Evolutionary conservation across 1,140 invertebrate genomes (phyloP), one percentile per base, ranked within the genome.

Genomic region (Drosophila suzukii): DNA sequence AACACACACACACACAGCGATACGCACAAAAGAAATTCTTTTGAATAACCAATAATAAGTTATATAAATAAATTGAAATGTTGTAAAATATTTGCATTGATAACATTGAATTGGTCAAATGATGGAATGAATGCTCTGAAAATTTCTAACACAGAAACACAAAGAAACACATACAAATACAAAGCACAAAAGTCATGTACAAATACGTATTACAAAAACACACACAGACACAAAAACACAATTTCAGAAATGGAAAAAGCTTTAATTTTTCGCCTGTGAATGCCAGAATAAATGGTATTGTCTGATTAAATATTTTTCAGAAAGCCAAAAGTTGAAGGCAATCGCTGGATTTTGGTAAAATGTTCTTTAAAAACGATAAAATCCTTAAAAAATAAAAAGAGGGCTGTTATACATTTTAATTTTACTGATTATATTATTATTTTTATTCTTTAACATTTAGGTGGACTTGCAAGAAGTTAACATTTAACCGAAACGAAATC

Each of bases 101-200:
- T 77, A 74, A 43, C 51, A 79, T 59, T 81, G 51, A 76, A 84
- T 85, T 84, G 77, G 77, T 81, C 56, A 39, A 53, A 63, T 75
- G 58, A 68, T 71, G 50, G 39, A 65, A 75, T 61, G 63, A 72
- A 75, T 76, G 62, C 60, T 56, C 34, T 55, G 24, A 75, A 43
- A 59, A 81, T 20, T 62, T 61, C 39, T 11, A 54, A 74, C 44
- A 76, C 60, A 55, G 39, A 54, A 34, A 58, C 27, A 49, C 49
- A 50, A 20, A 46, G 17, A 78, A 20, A 78, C 20, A 61, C 53
- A 51, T 43, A 61, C 24, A 60, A 39, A 66, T 24, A 55, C 50
- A 27, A 32, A 27, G 58, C 44, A 73, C 15, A 53, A 32, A 50
- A 61, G 13, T 4, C 44, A 15, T 59, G 38, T 54, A 71, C 46